Evolutionary conservation across 2,113 vertebrate genomes (phyloP).

Genomic region (Rattus norvegicus): DNA sequence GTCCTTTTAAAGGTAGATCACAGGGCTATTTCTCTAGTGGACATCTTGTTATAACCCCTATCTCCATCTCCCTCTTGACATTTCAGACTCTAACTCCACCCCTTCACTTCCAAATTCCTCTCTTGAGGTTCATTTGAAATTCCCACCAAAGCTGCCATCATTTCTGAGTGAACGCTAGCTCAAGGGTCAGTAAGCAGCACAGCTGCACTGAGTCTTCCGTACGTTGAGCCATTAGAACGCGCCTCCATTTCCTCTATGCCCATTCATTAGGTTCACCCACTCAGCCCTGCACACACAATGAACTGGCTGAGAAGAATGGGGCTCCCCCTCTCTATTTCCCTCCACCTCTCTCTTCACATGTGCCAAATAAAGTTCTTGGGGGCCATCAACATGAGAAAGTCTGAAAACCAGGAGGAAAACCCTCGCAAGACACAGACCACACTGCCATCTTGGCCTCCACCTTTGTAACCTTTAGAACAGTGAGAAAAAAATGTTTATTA

Average conservation of each 20-base stretch:
- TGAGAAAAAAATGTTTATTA: background rate
- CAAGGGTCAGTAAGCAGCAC: no score
- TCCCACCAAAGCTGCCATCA: background rate
- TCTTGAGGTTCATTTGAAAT: background rate
- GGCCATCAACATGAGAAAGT: background rate
- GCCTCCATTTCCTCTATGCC: background rate
- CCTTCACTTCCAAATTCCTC: background rate
- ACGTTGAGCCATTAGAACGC: background rate
- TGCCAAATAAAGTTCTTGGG: background rate
- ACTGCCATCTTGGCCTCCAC: no score
- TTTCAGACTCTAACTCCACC: background rate
- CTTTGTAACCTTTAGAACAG: background rate
- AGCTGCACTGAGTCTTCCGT: background rate
- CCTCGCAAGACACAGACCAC: background rate
- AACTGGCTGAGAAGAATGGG: background rate
- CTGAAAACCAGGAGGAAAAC: background rate
- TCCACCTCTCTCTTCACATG: no score
- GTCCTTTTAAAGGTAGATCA: background rate
- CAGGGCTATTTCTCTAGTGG: background rate
- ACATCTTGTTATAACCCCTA: no score
- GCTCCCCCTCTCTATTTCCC: background rate
- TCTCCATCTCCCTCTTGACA: background rate
- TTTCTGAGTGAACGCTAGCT: background rate
- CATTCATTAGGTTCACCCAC: rapidly evolving
- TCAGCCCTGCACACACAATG: background rate